Conservation (phyloP, 1,140 invertebrate genomes). For the Caenorhabditis briggsae region DNA sequence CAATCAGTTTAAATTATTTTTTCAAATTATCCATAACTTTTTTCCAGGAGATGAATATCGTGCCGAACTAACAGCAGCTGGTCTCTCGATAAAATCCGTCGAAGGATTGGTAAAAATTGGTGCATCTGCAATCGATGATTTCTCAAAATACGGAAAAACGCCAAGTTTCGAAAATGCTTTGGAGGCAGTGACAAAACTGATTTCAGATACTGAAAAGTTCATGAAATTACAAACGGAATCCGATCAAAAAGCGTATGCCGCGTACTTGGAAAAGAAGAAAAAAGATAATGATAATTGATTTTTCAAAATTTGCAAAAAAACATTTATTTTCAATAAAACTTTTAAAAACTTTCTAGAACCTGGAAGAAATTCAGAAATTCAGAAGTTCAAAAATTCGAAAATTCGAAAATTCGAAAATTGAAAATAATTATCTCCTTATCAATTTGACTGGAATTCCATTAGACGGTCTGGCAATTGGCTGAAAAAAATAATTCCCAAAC, state of each 20-base stretch:
- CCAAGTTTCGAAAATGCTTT: neutral
- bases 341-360: too few species aligned
- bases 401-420: too few species aligned
- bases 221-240: neutral
- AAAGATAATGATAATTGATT: neutral
- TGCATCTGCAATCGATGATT: neutral
- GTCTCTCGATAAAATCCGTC: neutral
- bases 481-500: too few species aligned
- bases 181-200: neutral
- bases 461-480: neutral
- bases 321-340: too few species aligned
- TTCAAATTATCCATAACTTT: too few species aligned
- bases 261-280: neutral
- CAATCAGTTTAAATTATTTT: too few species aligned
- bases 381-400: too few species aligned
- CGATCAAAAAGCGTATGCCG: neutral
- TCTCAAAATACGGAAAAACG: neutral
- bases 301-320: too few species aligned
- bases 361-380: too few species aligned
- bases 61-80: neutral
- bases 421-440: too few species aligned
- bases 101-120: neutral
- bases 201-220: neutral
- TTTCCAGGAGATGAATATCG: neutral
- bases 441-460: slow-evolving; percentile 33